Conservation (phyloP, 2,888 invertebrate genomes). For the Platycnemis pennipes region DNA sequence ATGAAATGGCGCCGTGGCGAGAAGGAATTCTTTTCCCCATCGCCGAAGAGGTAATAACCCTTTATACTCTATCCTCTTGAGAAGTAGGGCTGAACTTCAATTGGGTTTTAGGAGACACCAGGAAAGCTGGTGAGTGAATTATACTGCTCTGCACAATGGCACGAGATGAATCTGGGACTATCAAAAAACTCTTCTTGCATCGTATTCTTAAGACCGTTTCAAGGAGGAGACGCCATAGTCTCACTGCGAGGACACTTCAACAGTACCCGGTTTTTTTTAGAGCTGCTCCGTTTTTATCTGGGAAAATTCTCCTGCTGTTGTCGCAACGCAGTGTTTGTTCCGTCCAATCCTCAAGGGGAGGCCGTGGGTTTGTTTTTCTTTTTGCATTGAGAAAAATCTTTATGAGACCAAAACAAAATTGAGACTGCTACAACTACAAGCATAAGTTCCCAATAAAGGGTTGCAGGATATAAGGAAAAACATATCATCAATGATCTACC, state of each 20-base stretch:
- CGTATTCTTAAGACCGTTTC: slow-evolving; percentile 16
- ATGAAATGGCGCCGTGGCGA: background rate
- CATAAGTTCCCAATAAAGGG: background rate
- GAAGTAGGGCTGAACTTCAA: slow-evolving; percentile 13
- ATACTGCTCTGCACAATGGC: background rate
- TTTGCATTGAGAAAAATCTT: background rate
- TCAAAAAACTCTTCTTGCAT: slow-evolving; percentile 1
- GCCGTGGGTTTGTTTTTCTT: background rate
- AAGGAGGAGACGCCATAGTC: background rate
- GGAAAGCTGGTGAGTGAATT: slow-evolving; percentile 26
- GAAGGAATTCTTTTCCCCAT: background rate
- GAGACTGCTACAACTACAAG: background rate
- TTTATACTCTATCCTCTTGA: slow-evolving; percentile 22
- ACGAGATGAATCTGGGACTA: background rate
- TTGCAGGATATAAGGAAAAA: no score
- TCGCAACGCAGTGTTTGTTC: background rate
- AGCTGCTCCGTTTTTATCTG: background rate
- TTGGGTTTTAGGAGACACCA: slow-evolving; percentile 3
- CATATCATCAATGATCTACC: no score
- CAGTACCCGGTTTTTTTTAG: background rate
- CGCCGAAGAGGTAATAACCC: slow-evolving; percentile 17
- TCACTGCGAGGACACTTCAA: background rate
- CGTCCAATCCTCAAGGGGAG: background rate
- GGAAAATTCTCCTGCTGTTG: background rate
- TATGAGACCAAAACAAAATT: background rate